These are phyloP conservation scores for Gnathonemus longibarbis DNA, from an alignment of 2,113 vertebrate genomes.

Conservation along the genomic window DNA sequence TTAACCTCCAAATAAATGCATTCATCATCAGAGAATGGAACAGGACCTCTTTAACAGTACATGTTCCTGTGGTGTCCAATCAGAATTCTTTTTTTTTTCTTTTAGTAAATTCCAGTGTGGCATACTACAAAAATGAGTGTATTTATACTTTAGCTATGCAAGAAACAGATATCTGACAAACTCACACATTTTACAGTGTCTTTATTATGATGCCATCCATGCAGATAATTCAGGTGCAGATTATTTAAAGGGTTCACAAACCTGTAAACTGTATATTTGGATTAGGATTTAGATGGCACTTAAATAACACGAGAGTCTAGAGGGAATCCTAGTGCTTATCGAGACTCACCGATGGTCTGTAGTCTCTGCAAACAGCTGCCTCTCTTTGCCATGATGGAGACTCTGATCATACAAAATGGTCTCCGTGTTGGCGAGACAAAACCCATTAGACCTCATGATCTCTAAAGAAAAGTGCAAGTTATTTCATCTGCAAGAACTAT, in stretches of 20 bases:
- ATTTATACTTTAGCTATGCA: neutral
- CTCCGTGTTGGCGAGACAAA: conserved; percentile 95
- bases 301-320: neutral
- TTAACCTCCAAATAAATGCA: neutral
- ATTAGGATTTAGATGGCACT: neutral
- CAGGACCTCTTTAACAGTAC: neutral
- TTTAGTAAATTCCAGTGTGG: neutral
- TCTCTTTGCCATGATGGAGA: conserved; percentile 76
- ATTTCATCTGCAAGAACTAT: neutral
- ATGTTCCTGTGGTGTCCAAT: neutral
- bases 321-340: neutral
- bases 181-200: neutral
- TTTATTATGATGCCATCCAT: neutral
- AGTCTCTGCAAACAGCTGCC: conserved; percentile 73
- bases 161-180: neutral
- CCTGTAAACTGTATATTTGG: neutral
- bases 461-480: conserved; percentile 54
- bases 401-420: conserved; percentile 90
- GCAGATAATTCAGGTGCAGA: neutral
- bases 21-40: neutral
- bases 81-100: neutral
- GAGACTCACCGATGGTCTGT: conserved; percentile 75
- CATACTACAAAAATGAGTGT: neutral
- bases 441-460: conserved; percentile 96
- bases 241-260: neutral